Evolutionary conservation across 2,113 vertebrate genomes (phyloP), one percentile per base, ranked within the genome.

Genomic region (Triplophysa dalaica): DNA sequence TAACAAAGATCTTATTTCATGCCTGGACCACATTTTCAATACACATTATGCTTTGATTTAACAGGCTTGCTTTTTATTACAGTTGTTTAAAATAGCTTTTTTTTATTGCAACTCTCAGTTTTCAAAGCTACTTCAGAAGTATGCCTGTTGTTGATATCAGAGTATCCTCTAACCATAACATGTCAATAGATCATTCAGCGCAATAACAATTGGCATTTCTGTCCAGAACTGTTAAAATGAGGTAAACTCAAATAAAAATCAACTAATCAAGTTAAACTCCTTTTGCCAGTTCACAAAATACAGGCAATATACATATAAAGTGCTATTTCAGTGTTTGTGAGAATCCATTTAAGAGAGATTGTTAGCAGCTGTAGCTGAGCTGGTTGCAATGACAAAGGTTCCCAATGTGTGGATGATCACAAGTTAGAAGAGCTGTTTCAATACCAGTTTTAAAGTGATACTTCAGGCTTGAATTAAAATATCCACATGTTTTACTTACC

Each of bases 1-100:
- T 75, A 50, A 75, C 45, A 52, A 38, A 76, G 62, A 52, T 76
- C 74, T 54, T 38, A 52, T 76, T 76, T 65, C 61, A 65, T 52
- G 29, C 24, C n/a, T 75, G 38, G 58, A 26, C 14, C 38, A 48
- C 41, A 41, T 74, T 26, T 75, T 48, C 61, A 48, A 38, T 33
- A 60, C 43, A 48, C 73, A 50, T 29, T 50, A 13, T 43, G 41
- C 22, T 63, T 50, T 63, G 60, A 75, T 64, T 41, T 64, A 52
- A 43, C 38, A 62, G 24, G 16, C 50, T 64, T 76, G 45, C 58
- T 48, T 54, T 64, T 62, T 62, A 48, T 75, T 48, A 63, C 60
- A 62, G n/a, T 61, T 41, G 56, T 75, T 24, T 21, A n/a, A 58
- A 58, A 8, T 2, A 16, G 56, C 12, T 7, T 43, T 45, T 54